Conservation (phyloP, 2,888 invertebrate genomes). For the Lordiphosa andalusiaca region DNA sequence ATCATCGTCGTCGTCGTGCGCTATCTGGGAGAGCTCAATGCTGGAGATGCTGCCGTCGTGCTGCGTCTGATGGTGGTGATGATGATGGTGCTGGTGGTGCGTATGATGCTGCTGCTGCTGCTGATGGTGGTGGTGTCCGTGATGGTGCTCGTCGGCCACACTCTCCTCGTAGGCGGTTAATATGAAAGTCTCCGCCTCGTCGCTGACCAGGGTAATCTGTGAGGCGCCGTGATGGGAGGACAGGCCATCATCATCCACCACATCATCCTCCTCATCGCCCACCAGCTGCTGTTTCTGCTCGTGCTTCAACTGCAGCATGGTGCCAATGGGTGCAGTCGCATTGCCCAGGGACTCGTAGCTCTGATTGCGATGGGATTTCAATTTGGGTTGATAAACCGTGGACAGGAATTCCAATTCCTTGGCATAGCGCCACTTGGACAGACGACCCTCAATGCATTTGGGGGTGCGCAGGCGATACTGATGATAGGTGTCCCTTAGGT, state of each 20-base stretch:
- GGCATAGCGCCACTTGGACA: constrained; percentile 78
- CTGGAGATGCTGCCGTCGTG: constrained; percentile 69
- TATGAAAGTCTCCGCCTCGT: constrained; percentile 72
- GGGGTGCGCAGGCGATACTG: constrained; percentile 77
- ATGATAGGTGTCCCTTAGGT: constrained; percentile 78
- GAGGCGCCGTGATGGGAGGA: constrained; percentile 61
- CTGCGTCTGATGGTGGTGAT: constrained; percentile 56
- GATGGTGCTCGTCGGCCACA: constrained; percentile 70
- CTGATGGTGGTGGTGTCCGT: constrained; percentile 49
- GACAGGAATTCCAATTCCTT: constrained; percentile 76
- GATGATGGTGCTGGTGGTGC: constrained; percentile 50
- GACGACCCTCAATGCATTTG: constrained; percentile 68
- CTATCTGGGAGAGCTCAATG: constrained; percentile 60
- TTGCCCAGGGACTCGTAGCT: constrained; percentile 19
- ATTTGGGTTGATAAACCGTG: constrained; percentile 76
- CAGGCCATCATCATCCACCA: constrained; percentile 57
- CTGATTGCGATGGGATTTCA: constrained; percentile 73
- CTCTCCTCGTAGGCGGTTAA: constrained; percentile 75
- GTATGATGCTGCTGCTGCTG: constrained; percentile 27
- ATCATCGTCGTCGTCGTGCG: constrained; percentile 49
- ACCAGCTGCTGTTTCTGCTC: constrained; percentile 13
- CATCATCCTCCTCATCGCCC: constrained; percentile 41
- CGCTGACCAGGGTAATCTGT: constrained; percentile 70
- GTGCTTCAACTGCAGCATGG: constrained; percentile 56
- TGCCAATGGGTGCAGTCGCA: constrained; percentile 24